phyloP scores from a whole-genome alignment of 2,797 vertebrate species.

The Paguma larvata region DNA sequence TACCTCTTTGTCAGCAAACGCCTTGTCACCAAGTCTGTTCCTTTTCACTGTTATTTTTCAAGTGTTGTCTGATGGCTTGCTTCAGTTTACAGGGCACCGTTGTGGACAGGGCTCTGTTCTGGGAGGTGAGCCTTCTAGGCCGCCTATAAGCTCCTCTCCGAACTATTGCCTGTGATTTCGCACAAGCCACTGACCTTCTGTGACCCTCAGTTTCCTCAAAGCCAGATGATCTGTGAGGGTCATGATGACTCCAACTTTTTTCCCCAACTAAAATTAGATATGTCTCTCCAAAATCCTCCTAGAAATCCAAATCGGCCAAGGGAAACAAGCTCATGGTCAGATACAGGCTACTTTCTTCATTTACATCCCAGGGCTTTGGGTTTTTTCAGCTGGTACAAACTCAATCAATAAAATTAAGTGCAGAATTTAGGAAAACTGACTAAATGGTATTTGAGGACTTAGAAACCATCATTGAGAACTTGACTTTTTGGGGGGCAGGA shows the following conservation, averaged over 20 bases:
- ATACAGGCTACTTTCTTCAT: neutral
- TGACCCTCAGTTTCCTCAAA: neutral
- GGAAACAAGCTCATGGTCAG: neutral
- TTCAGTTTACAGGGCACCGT: neutral
- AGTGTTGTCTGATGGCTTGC: neutral
- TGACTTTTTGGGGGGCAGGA: neutral
- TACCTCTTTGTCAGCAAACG: constrained; percentile 44
- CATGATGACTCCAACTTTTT: neutral
- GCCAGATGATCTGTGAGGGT: neutral
- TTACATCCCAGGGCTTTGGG: neutral
- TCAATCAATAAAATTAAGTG: neutral
- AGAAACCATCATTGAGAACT: neutral
- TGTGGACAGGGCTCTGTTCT: neutral
- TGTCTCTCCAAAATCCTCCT: neutral
- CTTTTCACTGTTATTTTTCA: neutral
- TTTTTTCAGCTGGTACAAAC: neutral
- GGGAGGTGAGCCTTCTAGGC: neutral
- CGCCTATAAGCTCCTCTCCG: neutral
- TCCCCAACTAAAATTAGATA: neutral
- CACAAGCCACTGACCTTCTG: neutral
- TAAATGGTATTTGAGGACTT: neutral
- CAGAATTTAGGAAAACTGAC: neutral
- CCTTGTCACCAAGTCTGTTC: constrained; percentile 52
- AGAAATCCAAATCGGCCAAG: neutral
- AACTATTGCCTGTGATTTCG: neutral